A percentile compares a stretch with the other conserved stretches of the same genome.
Evolutionary conservation across 1,140 invertebrate genomes (phyloP).

Genomic region (Drosophila pandora): DNA sequence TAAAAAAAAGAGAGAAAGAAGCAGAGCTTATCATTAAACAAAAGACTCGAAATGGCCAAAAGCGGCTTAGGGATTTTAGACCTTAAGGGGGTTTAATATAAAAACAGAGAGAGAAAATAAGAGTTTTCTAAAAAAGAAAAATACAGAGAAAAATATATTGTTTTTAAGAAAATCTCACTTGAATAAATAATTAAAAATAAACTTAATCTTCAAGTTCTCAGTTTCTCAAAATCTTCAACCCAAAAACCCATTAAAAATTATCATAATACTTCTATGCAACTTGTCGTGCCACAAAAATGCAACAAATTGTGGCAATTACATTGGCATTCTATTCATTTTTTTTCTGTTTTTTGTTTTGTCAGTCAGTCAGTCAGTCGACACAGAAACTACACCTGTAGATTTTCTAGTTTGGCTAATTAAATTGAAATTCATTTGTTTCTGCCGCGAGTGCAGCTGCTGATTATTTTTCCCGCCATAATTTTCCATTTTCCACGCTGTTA

Average conservation of each 20-base stretch:
- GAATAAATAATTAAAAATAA: too few species aligned
- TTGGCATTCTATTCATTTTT: conserved; percentile 43
- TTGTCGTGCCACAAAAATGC: conserved; percentile 35
- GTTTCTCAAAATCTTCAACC: not conserved
- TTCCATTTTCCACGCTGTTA: conserved; percentile 45
- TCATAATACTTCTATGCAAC: conserved; percentile 53
- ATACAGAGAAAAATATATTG: too few species aligned
- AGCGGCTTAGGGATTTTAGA: conserved; percentile 27
- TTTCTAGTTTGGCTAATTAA: conserved; percentile 53
- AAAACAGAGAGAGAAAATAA: too few species aligned
- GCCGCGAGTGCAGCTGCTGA: conserved; percentile 11
- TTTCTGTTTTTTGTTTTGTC: conserved; percentile 5
- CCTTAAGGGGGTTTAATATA: not conserved
- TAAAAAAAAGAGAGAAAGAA: conserved; percentile 1
- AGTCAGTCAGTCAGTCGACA: conserved; percentile 5
- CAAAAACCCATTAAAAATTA: conserved; percentile 51
- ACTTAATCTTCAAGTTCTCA: too few species aligned
- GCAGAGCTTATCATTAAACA: conserved; percentile 50
- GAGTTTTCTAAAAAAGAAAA: too few species aligned
- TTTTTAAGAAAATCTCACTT: too few species aligned
- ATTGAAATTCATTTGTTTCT: conserved; percentile 42
- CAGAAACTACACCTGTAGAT: conserved; percentile 14
- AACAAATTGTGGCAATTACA: conserved; percentile 68
- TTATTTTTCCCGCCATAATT: conserved; percentile 38
- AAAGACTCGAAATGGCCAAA: conserved; percentile 31